Conservation (phyloP, 2,888 invertebrate genomes). For the Spilarctia lutea region DNA sequence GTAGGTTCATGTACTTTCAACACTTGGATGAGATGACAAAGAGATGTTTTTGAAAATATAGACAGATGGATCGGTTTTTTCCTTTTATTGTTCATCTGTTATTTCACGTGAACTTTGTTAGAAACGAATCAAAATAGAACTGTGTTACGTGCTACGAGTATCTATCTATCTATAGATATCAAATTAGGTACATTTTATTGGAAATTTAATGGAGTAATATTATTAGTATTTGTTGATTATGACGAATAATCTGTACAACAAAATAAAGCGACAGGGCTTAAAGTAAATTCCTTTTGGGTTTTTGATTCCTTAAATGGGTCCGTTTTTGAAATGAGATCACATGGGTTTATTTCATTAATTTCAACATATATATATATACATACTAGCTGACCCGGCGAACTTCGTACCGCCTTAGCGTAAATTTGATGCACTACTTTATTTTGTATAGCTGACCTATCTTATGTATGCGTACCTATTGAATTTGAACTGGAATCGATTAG, state of each 20-base stretch:
- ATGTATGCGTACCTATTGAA: too few species aligned
- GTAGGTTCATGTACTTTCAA: background rate
- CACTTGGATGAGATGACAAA: background rate
- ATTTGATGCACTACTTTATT: too few species aligned
- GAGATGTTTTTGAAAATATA: background rate
- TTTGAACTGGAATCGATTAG: too few species aligned
- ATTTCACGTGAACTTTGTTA: background rate
- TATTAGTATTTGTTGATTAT: background rate
- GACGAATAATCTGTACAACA: background rate
- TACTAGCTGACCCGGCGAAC: too few species aligned
- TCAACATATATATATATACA: background rate
- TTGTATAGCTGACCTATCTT: too few species aligned
- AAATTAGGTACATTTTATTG: background rate
- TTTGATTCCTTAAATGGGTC: background rate
- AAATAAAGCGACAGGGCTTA: background rate
- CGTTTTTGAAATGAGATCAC: background rate
- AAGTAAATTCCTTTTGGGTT: background rate
- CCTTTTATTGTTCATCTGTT: background rate
- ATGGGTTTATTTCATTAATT: background rate
- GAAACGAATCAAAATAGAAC: background rate
- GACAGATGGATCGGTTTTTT: background rate
- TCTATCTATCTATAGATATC: background rate
- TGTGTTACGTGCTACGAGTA: background rate
- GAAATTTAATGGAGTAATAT: background rate
- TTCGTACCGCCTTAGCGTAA: too few species aligned